Evolutionary conservation across 35 echinoderm and acorn worm genomes (phyloP).

Genomic region (Apostichopus japonicus): DNA sequence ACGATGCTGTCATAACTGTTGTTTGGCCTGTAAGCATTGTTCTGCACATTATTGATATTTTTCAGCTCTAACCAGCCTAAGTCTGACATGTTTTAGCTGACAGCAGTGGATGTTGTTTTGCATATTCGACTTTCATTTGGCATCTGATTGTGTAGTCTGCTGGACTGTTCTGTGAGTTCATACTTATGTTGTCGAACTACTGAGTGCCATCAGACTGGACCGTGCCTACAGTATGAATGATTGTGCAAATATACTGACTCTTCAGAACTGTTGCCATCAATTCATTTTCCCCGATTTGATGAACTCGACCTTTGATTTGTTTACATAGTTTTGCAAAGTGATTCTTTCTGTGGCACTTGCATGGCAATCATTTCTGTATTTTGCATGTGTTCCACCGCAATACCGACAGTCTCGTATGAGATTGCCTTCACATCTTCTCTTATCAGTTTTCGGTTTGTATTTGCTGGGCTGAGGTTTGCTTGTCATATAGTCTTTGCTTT

Average conservation of each 20-base stretch:
- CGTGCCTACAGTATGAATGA: neutral
- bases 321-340: neutral
- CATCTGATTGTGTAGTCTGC: too few relatives aligned
- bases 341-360: slow-evolving; percentile 11
- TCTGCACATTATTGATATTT: slow-evolving; percentile 14
- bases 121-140: too few relatives aligned
- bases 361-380: slow-evolving; percentile 16
- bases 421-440: neutral
- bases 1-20: slow-evolving; percentile 28
- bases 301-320: neutral
- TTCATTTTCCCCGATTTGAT: neutral
- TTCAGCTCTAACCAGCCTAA: neutral
- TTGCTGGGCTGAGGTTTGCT: neutral
- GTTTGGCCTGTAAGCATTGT: neutral
- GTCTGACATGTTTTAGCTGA: slow-evolving; percentile 7
- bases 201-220: neutral
- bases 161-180: too few relatives aligned
- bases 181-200: too few relatives aligned
- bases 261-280: neutral
- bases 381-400: slow-evolving; percentile 21
- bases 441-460: neutral
- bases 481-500: neutral
- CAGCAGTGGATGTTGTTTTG: neutral
- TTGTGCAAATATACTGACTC: slow-evolving; percentile 1
- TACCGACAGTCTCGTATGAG: neutral